A percentile compares a stretch with the other conserved stretches of the same genome.
Conservation (phyloP, 2,888 invertebrate genomes). For the Nomada ferruginata region DNA sequence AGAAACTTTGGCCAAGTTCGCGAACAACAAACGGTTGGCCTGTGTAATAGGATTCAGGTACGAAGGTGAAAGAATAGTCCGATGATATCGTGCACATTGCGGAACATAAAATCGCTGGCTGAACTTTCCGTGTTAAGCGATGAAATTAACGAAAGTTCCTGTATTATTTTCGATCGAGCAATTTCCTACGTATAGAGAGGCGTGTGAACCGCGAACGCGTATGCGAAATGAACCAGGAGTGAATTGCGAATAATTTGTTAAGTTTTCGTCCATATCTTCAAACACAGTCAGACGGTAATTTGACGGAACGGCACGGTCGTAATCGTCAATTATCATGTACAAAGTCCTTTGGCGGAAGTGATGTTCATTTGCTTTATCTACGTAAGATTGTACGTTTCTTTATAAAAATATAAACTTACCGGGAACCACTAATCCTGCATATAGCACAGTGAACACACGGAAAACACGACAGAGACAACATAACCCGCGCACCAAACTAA, state of each 20-base stretch:
- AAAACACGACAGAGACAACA: conserved; percentile 71
- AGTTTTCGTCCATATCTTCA: conserved; percentile 43
- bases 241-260: conserved; percentile 5
- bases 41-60: conserved; percentile 4
- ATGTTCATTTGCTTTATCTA: conserved; percentile 1
- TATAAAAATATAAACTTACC: conserved; percentile 56
- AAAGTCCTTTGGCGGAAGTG: conserved; percentile 8
- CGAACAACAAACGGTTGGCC: conserved; percentile 4
- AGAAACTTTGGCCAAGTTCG: conserved; percentile 40
- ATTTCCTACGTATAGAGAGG: neutral
- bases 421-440: conserved; percentile 46
- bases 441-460: conserved; percentile 41
- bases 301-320: conserved; percentile 41
- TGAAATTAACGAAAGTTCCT: neutral
- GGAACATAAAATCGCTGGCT: conserved; percentile 21
- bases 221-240: neutral
- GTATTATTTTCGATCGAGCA: neutral
- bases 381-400: neutral
- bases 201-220: too few species aligned
- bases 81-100: conserved; percentile 26
- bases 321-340: conserved; percentile 47
- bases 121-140: neutral
- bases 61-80: conserved; percentile 33
- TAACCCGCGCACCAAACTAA: conserved; percentile 77
- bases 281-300: conserved; percentile 50